Base-by-base conservation (phyloP, 2,797 vertebrate species). In the Emydoidea blandingii region DNA sequence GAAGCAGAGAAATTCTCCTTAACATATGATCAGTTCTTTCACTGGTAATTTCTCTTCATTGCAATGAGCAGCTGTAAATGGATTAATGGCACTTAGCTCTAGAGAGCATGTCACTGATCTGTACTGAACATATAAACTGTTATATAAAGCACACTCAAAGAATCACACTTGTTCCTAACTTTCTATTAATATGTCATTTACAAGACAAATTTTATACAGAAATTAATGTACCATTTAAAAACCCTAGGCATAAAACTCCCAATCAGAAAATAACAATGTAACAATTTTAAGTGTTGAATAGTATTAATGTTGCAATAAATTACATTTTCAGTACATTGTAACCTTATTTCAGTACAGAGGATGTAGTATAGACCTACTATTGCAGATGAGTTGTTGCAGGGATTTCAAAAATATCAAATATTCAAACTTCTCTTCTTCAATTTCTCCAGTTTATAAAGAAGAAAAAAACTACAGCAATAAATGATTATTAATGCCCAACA, bases 51-150 rank as follows among this genome's bases (percentile, higher is more conserved):
- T 97, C 93, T 97, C 88, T 97, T 98, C 74, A 91, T 95, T 97
- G 90, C 81, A 94, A 85, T 83, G 84, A 95, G 91, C 4, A 53
- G 76, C 44, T 95, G 92, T 96, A 97, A 98, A 97, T 95, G 95
- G 94, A 98, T 98, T 98, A 98, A 97, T 91, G 89, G 93, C 87
- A 98, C 90, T 97, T 96, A 97, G 96, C 92, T 96, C 84, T 92
- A 93, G 83, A 98, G 49, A 92, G 81, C 85, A 96, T 96, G 92
- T 92, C 92, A 96, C 81, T 96, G 95, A 98, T 97, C 92, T 93
- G 89, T 49, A 76, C 37, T 10, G 57, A 98, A 97, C 88, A 88
- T 91, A 96, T 93, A 97, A 98, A 97, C 94, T 92, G 85, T 91
- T 94, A 91, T 1, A 96, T 82, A 93, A 97, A 97, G 97, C 56